phyloP scores from a whole-genome alignment of 2,888 invertebrate species.

The Leptinotarsa haldemani region DNA sequence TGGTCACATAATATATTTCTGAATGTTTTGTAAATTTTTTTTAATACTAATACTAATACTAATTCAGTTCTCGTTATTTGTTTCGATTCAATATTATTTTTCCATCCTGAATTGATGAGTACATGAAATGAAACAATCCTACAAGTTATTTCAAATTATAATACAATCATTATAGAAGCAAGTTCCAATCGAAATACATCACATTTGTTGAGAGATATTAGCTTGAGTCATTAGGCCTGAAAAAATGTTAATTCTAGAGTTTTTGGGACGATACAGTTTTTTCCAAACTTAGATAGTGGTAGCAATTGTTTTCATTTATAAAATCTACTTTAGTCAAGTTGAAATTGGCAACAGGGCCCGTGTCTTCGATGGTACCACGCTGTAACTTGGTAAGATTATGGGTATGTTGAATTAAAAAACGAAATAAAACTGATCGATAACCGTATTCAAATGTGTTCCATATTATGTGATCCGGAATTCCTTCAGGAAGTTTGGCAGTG shows the following conservation, averaged over 20 bases:
- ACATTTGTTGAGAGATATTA: background rate
- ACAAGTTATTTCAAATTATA: background rate
- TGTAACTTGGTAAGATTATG: slow-evolving; percentile 2
- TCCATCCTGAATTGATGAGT: background rate
- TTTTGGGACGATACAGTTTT: background rate
- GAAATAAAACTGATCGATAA: background rate
- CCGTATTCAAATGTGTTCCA: background rate
- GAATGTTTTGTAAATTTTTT: too few species aligned
- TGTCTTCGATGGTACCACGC: background rate
- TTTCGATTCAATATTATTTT: too few species aligned
- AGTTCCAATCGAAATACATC: background rate
- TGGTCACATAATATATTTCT: too few species aligned
- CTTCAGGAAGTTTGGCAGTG: too few species aligned
- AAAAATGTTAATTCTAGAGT: background rate
- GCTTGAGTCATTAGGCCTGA: background rate
- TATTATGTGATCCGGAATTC: background rate
- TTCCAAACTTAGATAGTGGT: background rate
- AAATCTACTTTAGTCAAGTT: background rate
- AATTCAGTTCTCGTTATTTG: background rate
- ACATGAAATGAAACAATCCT: background rate
- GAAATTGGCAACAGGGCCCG: background rate
- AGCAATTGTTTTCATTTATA: background rate
- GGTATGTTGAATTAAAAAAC: background rate
- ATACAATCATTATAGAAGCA: background rate
- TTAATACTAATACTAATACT: too few species aligned